A percentile compares a stretch with the other conserved stretches of the same genome.
These are phyloP conservation scores for Acholoe squamosa DNA, from an alignment of 2,888 invertebrate genomes.

Conservation along the genomic window DNA sequence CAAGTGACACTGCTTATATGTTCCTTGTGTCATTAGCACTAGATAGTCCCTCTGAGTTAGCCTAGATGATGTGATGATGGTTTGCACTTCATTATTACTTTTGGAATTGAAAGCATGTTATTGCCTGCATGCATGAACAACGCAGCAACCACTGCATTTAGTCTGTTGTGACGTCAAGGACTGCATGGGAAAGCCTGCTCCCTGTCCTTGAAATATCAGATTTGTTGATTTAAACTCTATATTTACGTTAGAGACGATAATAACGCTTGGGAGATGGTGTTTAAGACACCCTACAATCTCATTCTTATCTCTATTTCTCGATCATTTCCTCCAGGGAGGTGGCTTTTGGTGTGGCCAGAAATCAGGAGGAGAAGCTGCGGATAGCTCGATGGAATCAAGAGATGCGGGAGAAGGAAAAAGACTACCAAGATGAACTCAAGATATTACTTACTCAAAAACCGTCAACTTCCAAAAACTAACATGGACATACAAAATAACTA, in stretches of 20 bases:
- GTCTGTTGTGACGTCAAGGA: not conserved
- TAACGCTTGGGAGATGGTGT: not conserved
- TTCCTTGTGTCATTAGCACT: no score
- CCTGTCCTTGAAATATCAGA: not conserved
- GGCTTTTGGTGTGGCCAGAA: not conserved
- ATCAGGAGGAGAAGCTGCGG: conserved; percentile 4
- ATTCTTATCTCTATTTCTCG: not conserved
- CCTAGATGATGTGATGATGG: no score
- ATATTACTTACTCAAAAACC: not conserved
- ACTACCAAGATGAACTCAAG: not conserved
- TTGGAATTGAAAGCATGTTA: no score
- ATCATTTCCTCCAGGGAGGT: not conserved
- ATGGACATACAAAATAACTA: no score
- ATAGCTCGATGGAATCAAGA: not conserved
- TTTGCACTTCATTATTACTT: no score
- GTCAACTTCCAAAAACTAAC: no score
- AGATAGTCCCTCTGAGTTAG: no score
- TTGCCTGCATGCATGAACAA: no score
- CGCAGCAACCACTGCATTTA: no score
- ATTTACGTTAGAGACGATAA: not conserved
- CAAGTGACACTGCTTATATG: no score
- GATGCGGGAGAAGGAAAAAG: not conserved
- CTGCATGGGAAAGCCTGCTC: not conserved
- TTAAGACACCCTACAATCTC: not conserved
- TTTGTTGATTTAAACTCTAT: not conserved